A percentile compares a stretch with the other conserved stretches of the same genome.
Evolutionary conservation across 2,888 invertebrate species (phyloP).

Genomic region (Portevinia maculata): DNA sequence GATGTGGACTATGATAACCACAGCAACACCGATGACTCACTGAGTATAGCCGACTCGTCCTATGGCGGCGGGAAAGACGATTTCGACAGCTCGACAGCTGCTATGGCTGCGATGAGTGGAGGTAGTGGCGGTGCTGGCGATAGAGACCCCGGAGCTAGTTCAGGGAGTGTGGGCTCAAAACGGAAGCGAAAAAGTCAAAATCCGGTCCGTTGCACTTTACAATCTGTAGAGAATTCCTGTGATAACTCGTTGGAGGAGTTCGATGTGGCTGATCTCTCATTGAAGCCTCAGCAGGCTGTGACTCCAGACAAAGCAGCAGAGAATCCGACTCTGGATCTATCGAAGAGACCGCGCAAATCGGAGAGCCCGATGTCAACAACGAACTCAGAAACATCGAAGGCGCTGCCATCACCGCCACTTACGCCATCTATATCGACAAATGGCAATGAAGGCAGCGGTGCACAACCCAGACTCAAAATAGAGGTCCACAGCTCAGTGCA

Average conservation of each 20-base stretch:
- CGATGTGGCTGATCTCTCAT: slow-evolving; percentile 81
- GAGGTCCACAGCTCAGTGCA: slow-evolving; percentile 72
- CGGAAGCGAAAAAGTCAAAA: slow-evolving; percentile 95
- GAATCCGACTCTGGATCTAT: slow-evolving; percentile 76
- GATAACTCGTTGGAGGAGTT: slow-evolving; percentile 80
- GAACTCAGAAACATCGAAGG: slow-evolving; percentile 79
- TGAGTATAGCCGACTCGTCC: slow-evolving; percentile 84
- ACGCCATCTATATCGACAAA: slow-evolving; percentile 78
- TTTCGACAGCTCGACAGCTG: slow-evolving; percentile 76
- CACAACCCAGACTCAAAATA: slow-evolving; percentile 22
- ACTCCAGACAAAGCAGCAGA: slow-evolving; percentile 57
- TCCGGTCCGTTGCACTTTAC: slow-evolving; percentile 90
- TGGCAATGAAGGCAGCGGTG: slow-evolving; percentile 61
- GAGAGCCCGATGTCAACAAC: slow-evolving; percentile 75
- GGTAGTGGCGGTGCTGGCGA: slow-evolving; percentile 45
- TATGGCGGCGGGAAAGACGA: slow-evolving; percentile 82
- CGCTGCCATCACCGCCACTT: slow-evolving; percentile 81
- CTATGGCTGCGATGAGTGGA: slow-evolving; percentile 65
- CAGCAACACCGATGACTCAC: slow-evolving; percentile 85
- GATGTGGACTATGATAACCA: slow-evolving; percentile 75
- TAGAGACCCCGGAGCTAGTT: slow-evolving; percentile 53
- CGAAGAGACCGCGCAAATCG: slow-evolving; percentile 76
- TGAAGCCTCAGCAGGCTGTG: slow-evolving; percentile 77
- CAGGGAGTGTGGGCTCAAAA: slow-evolving; percentile 83
- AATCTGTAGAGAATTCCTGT: slow-evolving; percentile 80